Base-by-base conservation (phyloP, 1,140 invertebrate genomes). In the Bathynomus jamesi region DNA sequence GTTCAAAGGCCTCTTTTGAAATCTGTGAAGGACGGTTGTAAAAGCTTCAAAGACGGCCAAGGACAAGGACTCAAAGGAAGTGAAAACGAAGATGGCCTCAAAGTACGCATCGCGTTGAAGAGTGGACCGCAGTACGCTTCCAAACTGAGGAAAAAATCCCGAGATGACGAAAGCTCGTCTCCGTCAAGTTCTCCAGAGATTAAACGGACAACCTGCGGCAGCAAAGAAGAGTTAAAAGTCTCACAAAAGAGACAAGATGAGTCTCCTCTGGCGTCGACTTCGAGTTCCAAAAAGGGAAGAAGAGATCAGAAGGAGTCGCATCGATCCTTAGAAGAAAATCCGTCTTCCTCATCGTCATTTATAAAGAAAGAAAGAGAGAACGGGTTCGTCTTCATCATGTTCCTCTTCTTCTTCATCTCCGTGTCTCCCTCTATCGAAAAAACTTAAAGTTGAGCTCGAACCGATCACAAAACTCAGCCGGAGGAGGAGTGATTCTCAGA, bases 111-210 rank as follows among this genome's bases (percentile, higher is more conserved):
- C 21, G 40, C 40, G 2, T 21, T 53, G 2, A 53, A 53, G n/a
- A 5, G 13, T 21, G 10, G 21, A 27, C 30, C 65, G 30, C 46
- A 13, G 27, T 67, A 67, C n/a, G 40, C 65, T 31, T 25, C 65
- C 21, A 67, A 67, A 40, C n/a, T 67, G 28, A 40, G 65, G n/a
- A 67, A 67, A 40, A 67, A 67, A 29, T 67, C 65, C 28, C 13
- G 7, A 13, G 65, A 67, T 1, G 65, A n/a, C n/a, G n/a, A n/a
- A n/a, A n/a, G n/a, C n/a, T n/a, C n/a, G n/a, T n/a, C n/a, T n/a
- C n/a, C n/a, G n/a, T n/a, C n/a, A n/a, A n/a, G n/a, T n/a, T n/a
- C n/a, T n/a, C n/a, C n/a, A n/a, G n/a, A n/a, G n/a, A n/a, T n/a
- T n/a, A n/a, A n/a, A n/a, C n/a, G n/a, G n/a, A n/a, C n/a, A n/a